Percentiles rank a stretch among this genome's conserved stretches.
phyloP scores from a whole-genome alignment of 1,140 invertebrate genomes.

The Telenomus remus region DNA sequence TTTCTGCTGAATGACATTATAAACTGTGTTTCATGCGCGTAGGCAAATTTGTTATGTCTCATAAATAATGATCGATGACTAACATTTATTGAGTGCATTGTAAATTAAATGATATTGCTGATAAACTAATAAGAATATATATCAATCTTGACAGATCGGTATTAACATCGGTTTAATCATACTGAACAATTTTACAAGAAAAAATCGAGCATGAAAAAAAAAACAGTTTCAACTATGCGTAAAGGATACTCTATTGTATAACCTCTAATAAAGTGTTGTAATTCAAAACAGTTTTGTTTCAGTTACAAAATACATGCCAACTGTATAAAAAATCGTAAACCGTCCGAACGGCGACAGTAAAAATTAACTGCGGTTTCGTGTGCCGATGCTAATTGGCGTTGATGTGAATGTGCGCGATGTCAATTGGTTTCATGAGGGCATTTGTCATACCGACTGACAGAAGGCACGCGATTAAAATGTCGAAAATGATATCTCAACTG shows the following conservation, averaged over 20 bases:
- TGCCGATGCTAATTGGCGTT: slow-evolving; percentile 37
- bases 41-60: too few relatives aligned
- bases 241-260: too few relatives aligned
- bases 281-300: too few relatives aligned
- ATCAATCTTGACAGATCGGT: slow-evolving; percentile 22
- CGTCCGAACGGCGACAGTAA: too few relatives aligned
- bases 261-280: too few relatives aligned
- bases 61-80: slow-evolving; percentile 20
- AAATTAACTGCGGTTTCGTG: slow-evolving; percentile 2
- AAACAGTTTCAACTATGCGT: too few relatives aligned
- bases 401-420: slow-evolving; percentile 41
- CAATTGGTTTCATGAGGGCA: slow-evolving; percentile 43
- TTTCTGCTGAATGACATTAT: too few relatives aligned
- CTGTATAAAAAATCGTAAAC: too few relatives aligned
- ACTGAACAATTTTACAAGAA: too few relatives aligned
- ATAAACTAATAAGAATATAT: slow-evolving; percentile 33
- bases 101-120: slow-evolving; percentile 8
- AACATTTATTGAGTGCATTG: slow-evolving; percentile 11
- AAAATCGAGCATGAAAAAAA: too few relatives aligned
- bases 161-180: not conserved
- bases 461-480: slow-evolving; percentile 51
- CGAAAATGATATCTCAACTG: slow-evolving; percentile 39
- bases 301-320: too few relatives aligned
- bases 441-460: slow-evolving; percentile 43
- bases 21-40: not conserved